Base-by-base conservation (phyloP, 2,113 vertebrate genomes). In the Arothron firmamentum region DNA sequence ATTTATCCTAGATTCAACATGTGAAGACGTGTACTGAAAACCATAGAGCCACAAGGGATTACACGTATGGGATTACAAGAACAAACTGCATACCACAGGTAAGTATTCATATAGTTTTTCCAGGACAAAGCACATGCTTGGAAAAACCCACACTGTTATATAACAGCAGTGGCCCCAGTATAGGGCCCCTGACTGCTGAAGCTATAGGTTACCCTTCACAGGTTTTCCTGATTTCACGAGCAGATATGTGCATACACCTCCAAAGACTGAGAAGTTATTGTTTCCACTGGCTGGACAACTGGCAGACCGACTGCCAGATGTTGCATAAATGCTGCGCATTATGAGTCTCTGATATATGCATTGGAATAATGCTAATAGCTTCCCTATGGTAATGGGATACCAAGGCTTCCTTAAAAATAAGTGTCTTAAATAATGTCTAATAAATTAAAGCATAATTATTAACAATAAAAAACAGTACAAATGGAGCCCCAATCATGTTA, bases 81-180 rank as follows among this genome's bases (percentile, higher is more conserved):
- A 65, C 47, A 63, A 69, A 73, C 73, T 65, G 79, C 59, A 56
- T 38, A 21, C 52, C 47, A 55, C 53, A 69, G 50, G 2, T 13
- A 48, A 42, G 17, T 59, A 50, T 58, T 68, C 20, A 31, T 66
- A 80, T 62, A 62, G 69, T 52, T 84, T 83, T 71, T 79, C 53
- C 64, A 52, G 34, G 46, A 56, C 38, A 51, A 55, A 75, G 28
- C 48, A 52, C 69, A 68, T 57, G 57, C 50, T 65, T 0, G 62
- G 70, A 71, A 72, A 73, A 80, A 55, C 43, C 28, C 73, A 72
- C 43, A 70, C 6, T 56, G 65, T 78, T 78, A 54, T 54, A 52
- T 74, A 70, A 78, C 6, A 28, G 31, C 48, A 53, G 57, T 63
- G 68, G 63, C 66, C 58, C 2, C 18, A 28, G 53, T 18, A 16